Evolutionary conservation across 2,888 invertebrate species (phyloP).

Genomic region (Cancer borealis): DNA sequence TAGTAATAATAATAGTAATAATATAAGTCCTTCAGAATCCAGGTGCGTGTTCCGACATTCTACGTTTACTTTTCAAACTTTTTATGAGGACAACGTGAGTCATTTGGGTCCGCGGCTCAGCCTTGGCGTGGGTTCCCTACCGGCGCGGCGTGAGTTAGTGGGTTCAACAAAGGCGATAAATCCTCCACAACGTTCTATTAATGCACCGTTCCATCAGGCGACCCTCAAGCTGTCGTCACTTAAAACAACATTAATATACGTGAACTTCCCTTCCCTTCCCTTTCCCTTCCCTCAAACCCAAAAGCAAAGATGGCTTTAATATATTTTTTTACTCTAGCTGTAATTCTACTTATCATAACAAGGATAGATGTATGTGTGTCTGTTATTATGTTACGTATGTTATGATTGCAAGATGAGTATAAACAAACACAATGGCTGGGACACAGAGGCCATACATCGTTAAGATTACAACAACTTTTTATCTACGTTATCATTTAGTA

Average conservation of each 20-base stretch:
- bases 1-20: not conserved
- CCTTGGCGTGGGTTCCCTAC: not conserved
- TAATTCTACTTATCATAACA: too few relatives aligned
- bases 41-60: not conserved
- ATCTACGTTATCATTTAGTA: too few relatives aligned
- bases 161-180: not conserved
- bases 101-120: not conserved
- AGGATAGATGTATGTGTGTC: too few relatives aligned
- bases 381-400: too few relatives aligned
- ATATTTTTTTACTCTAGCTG: too few relatives aligned
- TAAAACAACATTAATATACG: not conserved
- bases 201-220: not conserved
- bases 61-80: not conserved
- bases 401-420: too few relatives aligned
- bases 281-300: too few relatives aligned
- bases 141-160: not conserved
- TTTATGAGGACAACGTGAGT: not conserved
- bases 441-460: too few relatives aligned
- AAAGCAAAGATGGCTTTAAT: too few relatives aligned
- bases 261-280: not conserved
- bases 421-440: too few relatives aligned
- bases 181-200: not conserved
- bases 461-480: too few relatives aligned
- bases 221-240: not conserved
- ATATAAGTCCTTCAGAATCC: not conserved